phyloP scores from a whole-genome alignment of 2,113 vertebrate species.

The Bubo scandiacus region DNA sequence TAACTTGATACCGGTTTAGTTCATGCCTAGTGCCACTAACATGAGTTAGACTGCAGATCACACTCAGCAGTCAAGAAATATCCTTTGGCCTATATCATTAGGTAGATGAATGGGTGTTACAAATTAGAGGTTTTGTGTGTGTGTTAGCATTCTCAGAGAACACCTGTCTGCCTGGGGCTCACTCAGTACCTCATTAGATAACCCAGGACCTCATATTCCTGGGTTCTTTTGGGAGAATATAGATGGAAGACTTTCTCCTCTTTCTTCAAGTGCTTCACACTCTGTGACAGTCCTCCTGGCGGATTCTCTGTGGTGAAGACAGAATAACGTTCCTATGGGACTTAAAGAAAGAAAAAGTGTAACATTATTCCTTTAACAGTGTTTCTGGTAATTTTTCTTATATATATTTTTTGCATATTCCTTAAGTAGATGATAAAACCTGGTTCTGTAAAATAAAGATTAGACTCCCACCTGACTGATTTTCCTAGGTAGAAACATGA shows the following conservation, averaged over 20 bases:
- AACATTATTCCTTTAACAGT: neutral
- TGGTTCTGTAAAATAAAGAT: conserved; percentile 16
- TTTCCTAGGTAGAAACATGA: neutral
- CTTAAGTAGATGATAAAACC: conserved; percentile 8
- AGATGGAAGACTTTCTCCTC: neutral
- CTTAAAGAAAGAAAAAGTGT: neutral
- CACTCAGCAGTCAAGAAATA: neutral
- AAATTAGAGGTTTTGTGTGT: neutral
- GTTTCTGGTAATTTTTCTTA: conserved; percentile 1
- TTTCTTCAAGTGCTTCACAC: neutral
- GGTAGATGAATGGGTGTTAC: neutral
- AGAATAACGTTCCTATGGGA: conserved; percentile 16
- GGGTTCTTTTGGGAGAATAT: neutral
- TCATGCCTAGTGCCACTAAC: neutral
- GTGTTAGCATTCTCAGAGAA: neutral
- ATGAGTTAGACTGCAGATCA: neutral
- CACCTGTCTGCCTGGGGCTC: neutral
- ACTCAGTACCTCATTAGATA: neutral
- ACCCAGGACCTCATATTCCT: neutral
- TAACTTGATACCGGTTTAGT: neutral
- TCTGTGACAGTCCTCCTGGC: neutral
- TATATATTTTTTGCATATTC: neutral
- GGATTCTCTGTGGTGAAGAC: neutral
- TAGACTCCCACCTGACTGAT: neutral
- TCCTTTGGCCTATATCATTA: neutral